These are phyloP conservation scores for Enteromius trimaculatus DNA, from an alignment of 2,797 vertebrate species.

Conservation along the genomic window DNA sequence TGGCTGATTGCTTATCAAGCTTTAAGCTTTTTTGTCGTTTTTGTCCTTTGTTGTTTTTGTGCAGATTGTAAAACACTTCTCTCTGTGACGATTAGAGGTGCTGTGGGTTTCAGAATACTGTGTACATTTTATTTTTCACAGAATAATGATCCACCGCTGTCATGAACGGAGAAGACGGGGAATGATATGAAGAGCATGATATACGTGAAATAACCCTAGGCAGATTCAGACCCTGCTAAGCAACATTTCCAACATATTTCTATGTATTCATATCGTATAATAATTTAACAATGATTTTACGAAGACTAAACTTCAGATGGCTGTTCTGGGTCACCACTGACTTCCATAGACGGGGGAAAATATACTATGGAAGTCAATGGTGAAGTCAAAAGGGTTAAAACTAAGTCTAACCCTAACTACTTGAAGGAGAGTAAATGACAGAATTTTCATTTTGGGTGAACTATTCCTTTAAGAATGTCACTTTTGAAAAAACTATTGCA, in stretches of 20 bases:
- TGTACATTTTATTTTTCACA: background rate
- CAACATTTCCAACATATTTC: background rate
- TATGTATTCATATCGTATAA: background rate
- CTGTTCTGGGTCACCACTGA: too few relatives aligned
- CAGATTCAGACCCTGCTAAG: background rate
- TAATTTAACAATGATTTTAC: background rate
- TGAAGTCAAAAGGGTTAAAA: too few relatives aligned
- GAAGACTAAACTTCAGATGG: background rate
- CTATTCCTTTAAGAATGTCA: too few relatives aligned
- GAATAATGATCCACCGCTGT: background rate
- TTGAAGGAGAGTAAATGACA: too few relatives aligned
- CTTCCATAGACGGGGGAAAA: too few relatives aligned
- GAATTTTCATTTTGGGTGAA: too few relatives aligned
- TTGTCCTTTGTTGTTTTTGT: background rate
- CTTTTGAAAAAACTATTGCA: too few relatives aligned
- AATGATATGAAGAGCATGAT: background rate
- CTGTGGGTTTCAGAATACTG: background rate
- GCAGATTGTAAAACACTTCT: background rate
- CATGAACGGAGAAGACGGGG: background rate
- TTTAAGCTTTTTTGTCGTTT: constrained; percentile 17
- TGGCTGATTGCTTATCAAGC: constrained; percentile 29
- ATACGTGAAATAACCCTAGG: background rate
- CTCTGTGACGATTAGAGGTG: background rate
- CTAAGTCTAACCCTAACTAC: too few relatives aligned
- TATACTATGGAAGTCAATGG: too few relatives aligned